Percentiles rank a stretch among this genome's conserved stretches.
Evolutionary conservation across 2,888 invertebrate species (phyloP).

Genomic region (Scelioninae gen. 2): DNA sequence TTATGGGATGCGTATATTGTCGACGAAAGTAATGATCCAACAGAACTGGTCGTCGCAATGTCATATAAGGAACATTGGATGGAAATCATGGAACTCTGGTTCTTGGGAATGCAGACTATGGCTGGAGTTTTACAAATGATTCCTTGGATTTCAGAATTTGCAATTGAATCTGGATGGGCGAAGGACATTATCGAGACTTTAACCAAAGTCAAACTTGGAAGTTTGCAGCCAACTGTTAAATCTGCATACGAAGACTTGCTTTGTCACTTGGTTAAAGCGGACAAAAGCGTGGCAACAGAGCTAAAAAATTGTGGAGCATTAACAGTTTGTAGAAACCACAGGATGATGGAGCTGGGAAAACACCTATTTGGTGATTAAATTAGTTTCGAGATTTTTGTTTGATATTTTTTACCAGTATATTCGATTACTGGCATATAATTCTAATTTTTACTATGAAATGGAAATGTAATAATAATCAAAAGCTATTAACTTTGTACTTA

Average conservation of each 20-base stretch:
- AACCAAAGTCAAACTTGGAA: conserved; percentile 88
- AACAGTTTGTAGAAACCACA: conserved; percentile 89
- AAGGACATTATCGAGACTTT: conserved; percentile 90
- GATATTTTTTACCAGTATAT: conserved; percentile 44
- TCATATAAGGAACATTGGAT: conserved; percentile 92
- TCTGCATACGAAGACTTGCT: conserved; percentile 94
- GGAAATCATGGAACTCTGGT: conserved; percentile 94
- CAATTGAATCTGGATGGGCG: conserved; percentile 95
- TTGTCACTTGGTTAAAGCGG: conserved; percentile 88
- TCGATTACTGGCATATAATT: conserved; percentile 27
- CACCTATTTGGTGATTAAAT: conserved; percentile 89
- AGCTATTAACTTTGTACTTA: conserved; percentile 41
- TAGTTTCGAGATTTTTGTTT: conserved; percentile 5
- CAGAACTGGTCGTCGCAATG: conserved; percentile 88
- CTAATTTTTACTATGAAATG: conserved; percentile 18
- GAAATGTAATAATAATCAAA: conserved; percentile 32
- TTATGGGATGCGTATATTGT: conserved; percentile 95
- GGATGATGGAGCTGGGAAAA: conserved; percentile 92
- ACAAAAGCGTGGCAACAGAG: conserved; percentile 83
- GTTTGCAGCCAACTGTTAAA: conserved; percentile 88
- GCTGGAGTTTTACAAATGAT: conserved; percentile 86
- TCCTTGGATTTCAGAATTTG: conserved; percentile 93
- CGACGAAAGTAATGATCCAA: conserved; percentile 90
- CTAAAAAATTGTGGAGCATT: conserved; percentile 89
- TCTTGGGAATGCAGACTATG: conserved; percentile 95